These are phyloP conservation scores for Melopsittacus undulatus DNA, from an alignment of 2,797 vertebrate genomes.

Conservation along the genomic window DNA sequence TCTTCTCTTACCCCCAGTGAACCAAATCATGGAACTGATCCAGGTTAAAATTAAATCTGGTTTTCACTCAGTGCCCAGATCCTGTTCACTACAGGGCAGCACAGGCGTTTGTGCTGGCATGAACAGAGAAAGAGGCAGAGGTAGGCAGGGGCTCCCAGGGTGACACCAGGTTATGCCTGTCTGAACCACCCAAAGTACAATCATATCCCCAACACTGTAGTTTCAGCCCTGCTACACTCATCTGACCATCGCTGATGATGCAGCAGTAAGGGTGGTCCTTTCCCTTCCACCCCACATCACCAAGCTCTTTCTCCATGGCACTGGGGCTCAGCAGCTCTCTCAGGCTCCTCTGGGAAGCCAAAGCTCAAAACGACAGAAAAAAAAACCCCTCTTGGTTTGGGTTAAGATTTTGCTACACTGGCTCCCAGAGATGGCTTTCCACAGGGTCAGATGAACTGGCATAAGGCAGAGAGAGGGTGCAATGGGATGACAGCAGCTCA, in stretches of 20 bases:
- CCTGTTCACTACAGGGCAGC: not conserved
- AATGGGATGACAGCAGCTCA: not conserved
- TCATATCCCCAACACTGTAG: not conserved
- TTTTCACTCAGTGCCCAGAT: not conserved
- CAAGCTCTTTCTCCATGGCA: not conserved
- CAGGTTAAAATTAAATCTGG: slow-evolving; percentile 42
- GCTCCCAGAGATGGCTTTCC: not conserved
- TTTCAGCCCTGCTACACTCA: not conserved
- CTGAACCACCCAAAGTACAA: not conserved
- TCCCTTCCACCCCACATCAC: not conserved
- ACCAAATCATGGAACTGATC: not conserved
- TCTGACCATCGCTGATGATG: not conserved
- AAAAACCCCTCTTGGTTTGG: accelerated
- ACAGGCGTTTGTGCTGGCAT: accelerated
- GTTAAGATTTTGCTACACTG: not conserved
- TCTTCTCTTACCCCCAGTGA: not conserved
- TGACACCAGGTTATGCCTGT: not conserved
- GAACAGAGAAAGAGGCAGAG: not conserved
- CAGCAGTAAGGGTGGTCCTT: not conserved
- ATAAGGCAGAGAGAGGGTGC: not conserved
- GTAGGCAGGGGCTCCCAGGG: not conserved
- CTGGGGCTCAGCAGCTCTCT: not conserved
- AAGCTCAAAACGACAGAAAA: not conserved
- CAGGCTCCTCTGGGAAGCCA: not conserved
- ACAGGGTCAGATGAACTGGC: not conserved